Percentiles rank a stretch among this genome's conserved stretches.
These are phyloP conservation scores for Caenorhabditis sp. DNA, from an alignment of 2,888 invertebrate species.

Conservation along the genomic window DNA sequence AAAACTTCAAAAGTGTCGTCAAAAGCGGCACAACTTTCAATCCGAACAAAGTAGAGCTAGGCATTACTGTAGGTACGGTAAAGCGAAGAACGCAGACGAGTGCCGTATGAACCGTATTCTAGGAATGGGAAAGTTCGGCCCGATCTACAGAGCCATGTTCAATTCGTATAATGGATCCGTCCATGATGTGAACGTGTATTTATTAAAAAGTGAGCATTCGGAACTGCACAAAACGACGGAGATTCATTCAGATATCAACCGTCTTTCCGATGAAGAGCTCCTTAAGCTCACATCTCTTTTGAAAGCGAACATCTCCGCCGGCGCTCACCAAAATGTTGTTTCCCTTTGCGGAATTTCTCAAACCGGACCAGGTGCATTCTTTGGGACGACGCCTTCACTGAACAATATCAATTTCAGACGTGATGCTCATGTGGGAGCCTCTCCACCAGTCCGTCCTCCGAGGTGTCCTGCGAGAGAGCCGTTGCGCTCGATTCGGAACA, in stretches of 20 bases:
- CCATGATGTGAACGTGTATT: constrained; percentile 56
- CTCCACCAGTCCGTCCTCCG: constrained; percentile 54
- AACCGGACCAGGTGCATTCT: constrained; percentile 33
- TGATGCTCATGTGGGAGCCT: constrained; percentile 59
- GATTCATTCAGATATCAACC: constrained; percentile 33
- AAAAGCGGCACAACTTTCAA: constrained; percentile 43
- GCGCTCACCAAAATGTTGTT: constrained; percentile 54
- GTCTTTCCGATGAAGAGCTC: constrained; percentile 41
- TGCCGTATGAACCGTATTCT: no score
- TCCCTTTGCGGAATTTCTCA: constrained; percentile 47
- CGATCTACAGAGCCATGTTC: constrained; percentile 55
- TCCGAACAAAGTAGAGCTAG: constrained; percentile 50
- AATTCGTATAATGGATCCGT: constrained; percentile 55
- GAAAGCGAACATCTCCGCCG: constrained; percentile 46
- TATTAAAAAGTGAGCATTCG: constrained; percentile 39
- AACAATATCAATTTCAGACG: constrained; percentile 29
- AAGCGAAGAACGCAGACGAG: no score
- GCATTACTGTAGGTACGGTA: constrained; percentile 35
- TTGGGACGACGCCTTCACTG: background rate
- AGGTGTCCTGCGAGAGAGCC: constrained; percentile 58
- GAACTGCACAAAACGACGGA: background rate
- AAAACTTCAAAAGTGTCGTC: constrained; percentile 32
- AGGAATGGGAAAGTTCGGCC: constrained; percentile 56
- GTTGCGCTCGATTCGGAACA: constrained; percentile 56
- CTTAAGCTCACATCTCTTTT: constrained; percentile 23